Evolutionary conservation across 2,797 vertebrate species (phyloP).

Genomic region (Diglossa cyanea): DNA sequence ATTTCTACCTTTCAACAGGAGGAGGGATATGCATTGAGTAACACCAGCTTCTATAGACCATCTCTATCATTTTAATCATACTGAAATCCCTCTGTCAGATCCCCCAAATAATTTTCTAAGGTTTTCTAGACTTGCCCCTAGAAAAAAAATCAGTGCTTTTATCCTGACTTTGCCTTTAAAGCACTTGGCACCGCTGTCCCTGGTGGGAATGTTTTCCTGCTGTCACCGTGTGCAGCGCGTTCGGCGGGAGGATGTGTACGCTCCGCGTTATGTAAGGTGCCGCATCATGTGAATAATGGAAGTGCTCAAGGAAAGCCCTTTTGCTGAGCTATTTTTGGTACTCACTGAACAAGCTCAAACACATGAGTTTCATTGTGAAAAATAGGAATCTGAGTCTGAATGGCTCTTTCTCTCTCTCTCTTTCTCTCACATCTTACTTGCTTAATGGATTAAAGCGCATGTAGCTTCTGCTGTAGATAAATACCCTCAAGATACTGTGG

Average conservation of each 20-base stretch:
- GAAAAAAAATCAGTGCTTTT: not conserved
- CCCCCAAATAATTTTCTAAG: not conserved
- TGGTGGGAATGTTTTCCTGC: not conserved
- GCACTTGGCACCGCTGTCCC: not conserved
- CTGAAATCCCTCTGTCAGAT: not conserved
- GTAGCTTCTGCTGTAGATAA: not conserved
- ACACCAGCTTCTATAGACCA: not conserved
- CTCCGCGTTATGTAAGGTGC: slow-evolving; percentile 50
- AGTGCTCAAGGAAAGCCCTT: slow-evolving; percentile 62
- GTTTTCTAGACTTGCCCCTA: not conserved
- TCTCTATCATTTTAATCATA: not conserved
- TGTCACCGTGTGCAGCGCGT: not conserved
- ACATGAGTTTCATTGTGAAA: slow-evolving; percentile 57
- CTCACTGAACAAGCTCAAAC: not conserved
- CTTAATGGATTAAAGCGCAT: not conserved
- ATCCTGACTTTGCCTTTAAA: slow-evolving; percentile 9
- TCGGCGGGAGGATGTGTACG: not conserved
- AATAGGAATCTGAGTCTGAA: slow-evolving; percentile 5
- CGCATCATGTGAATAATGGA: slow-evolving; percentile 68
- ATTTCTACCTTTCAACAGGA: not conserved
- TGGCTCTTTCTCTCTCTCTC: not conserved
- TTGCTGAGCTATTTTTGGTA: slow-evolving; percentile 58
- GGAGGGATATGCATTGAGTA: not conserved
- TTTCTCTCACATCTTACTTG: not conserved
- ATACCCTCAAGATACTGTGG: not conserved